Base-by-base conservation (phyloP, 2,797 vertebrate genomes). In the Periophthalmus magnuspinnatus region DNA sequence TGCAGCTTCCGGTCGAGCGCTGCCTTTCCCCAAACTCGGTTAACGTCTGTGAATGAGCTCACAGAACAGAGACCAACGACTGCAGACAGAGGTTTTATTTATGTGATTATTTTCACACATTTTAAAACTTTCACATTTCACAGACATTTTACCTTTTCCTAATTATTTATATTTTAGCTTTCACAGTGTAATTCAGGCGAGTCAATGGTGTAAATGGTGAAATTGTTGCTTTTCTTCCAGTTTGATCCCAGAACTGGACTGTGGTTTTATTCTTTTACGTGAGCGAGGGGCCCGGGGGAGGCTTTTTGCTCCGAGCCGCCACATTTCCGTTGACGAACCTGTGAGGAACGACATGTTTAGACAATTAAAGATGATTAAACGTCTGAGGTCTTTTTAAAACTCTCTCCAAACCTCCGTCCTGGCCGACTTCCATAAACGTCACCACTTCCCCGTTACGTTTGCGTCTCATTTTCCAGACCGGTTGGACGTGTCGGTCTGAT, bases 1-100 rank as follows among this genome's bases (percentile, higher is more conserved):
- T 11, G 24, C 63, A 5, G 16, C 45, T n/a, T 65, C 45, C 28
- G 47, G 24, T 9, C 10, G 45, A 63, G 63, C 33, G 24, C 28
- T n/a, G 63, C 5, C 24, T 19, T 65, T 28, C 28, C n/a, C 41
- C 7, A 48, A 50, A 50, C 16, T 54, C 47, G 60, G 64, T 67
- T 78, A 60, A 74, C 57, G 0, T 24, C 64, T 11, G 41, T 22
- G 32, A 34, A 75, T 61, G 54, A 78, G 64, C 67, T 77, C 64
- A 71, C 34, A 13, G 3, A 55, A 11, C n/a, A 14, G 41, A 45
- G 38, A 3, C 2, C 38, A 41, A n/a, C 6, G 54, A 3, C n/a
- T 54, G 52, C 11, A 8, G 6, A 54, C 2, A 59, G 36, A 59
- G 2, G 17, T 3, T 16, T 33, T 34, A 2, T 16, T 34, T 9